Evolutionary conservation across 2,113 vertebrate species (phyloP), one percentile per base, ranked within the genome.

Genomic region (Ranitomeya imitator): DNA sequence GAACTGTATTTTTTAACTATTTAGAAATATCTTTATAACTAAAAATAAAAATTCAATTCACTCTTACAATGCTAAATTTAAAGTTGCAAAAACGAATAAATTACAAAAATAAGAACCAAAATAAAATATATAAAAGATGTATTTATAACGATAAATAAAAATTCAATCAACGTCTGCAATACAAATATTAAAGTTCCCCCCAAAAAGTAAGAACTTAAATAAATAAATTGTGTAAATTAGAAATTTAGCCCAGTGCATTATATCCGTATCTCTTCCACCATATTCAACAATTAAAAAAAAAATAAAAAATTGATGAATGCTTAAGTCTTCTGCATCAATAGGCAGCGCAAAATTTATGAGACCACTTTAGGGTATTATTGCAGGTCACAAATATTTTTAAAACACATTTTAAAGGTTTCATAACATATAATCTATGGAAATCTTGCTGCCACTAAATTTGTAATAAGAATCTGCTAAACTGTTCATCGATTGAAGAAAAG

Each of bases 391-490:
- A 88, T 88, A 84, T 63, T 67, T 83, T 88, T 52, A 57, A 80
- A 89, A 87, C 60, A 15, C 82, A 79, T 37, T 89, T 85, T 79
- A 85, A 84, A 78, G 81, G 81, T 63, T 89, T 71, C 71, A 26
- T 89, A 85, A 84, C 74, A 77, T 13, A 21, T 84, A 61, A 74
- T 83, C 69, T 81, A 7, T 11, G 19, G 86, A 90, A 91, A 89
- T 78, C 6, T 37, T 0, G 10, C 60, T 67, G 76, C 91, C 93
- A 93, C 95, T 93, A 91, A 92, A 79, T 90, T 3, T 91, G 92
- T 89, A 93, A 92, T 92, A 93, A 90, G 88, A 90, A 92, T 91
- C 91, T 89, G 88, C 93, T 93, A 92, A 94, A 93, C 90, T 93
- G 89, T 87, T 71, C 91, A 94, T 91, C 94, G 93, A 95, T 93